Base-by-base conservation (phyloP, 2,113 vertebrate genomes). In the Periophthalmodon schlosseri region DNA sequence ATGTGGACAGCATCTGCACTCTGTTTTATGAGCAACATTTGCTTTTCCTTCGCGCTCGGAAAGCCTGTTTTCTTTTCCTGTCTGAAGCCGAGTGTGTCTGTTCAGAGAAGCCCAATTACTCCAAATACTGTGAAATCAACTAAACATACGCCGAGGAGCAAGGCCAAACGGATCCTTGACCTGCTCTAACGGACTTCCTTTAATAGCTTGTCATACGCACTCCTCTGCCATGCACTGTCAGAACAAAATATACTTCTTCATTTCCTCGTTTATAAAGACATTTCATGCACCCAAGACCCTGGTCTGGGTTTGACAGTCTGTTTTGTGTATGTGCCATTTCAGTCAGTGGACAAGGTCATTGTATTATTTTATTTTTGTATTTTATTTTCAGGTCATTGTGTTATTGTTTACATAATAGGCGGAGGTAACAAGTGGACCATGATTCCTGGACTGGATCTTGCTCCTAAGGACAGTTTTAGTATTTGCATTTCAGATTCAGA, bases 81-180 rank as follows among this genome's bases (percentile, higher is more conserved):
- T 79, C 78, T 80, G 63, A 74, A 52, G 74, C 44, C 13, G 75
- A 82, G 72, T 73, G 60, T 65, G 84, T 65, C 86, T 60, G 67
- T 72, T 82, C 80, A 74, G 88, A 70, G 82, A 84, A 71, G 83
- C 74, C 74, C 81, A 80, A 89, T 89, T 80, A 89, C 81, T 81
- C 79, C 79, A 79, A 85, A 89, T 85, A 78, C 69, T 81, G 76
- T 82, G 74, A 88, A 87, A 88, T 88, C 85, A 86, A 80, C 84
- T 84, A 65, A 88, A 83, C 82, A 75, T 50, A 79, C 74, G 66
- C 47, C 33, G 2, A 61, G 21, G 78, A 74, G 66, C 60, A 78
- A 78, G 76, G 79, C 67, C 75, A 80, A 86, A 84, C 75, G 69
- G 68, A 82, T 79, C 58, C 75, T 67, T 56, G 68, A 71, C 76